These are phyloP conservation scores for Heliothis subflexa DNA, from an alignment of 1,140 invertebrate genomes.

Conservation along the genomic window DNA sequence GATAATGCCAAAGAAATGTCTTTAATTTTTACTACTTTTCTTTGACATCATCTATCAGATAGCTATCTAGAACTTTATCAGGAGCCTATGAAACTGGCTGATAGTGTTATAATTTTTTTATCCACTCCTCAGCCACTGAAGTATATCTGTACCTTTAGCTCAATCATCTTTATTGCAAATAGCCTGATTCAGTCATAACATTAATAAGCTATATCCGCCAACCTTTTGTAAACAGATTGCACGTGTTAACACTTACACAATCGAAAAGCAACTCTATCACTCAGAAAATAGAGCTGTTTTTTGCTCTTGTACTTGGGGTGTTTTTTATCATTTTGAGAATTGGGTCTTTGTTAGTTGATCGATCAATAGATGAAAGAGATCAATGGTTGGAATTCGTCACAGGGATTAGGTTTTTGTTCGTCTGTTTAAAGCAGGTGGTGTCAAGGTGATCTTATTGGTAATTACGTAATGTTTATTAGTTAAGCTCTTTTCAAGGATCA, in stretches of 20 bases:
- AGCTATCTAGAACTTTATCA: too few relatives aligned
- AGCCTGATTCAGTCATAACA: constrained; percentile 68
- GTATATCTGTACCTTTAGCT: constrained; percentile 51
- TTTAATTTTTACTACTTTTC: too few relatives aligned
- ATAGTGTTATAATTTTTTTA: too few relatives aligned
- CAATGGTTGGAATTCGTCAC: constrained; percentile 62
- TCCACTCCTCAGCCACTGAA: not conserved
- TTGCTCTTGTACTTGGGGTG: not conserved
- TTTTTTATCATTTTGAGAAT: constrained; percentile 42
- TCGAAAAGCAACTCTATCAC: constrained; percentile 53
- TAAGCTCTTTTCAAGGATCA: not conserved
- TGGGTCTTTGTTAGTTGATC: constrained; percentile 49
- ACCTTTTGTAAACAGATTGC: constrained; percentile 69
- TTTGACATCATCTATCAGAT: too few relatives aligned
- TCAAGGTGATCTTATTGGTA: constrained; percentile 27
- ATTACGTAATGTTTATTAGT: constrained; percentile 27
- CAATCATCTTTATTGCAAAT: constrained; percentile 78
- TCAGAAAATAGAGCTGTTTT: constrained; percentile 48
- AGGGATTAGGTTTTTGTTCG: constrained; percentile 60
- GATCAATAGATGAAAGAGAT: constrained; percentile 66
- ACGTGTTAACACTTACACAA: constrained; percentile 63
- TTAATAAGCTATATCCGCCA: constrained; percentile 82
- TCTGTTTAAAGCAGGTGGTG: constrained; percentile 43
- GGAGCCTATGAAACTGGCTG: too few relatives aligned
- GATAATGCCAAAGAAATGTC: too few relatives aligned